Evolutionary conservation across 2,888 invertebrate genomes (phyloP).

Genomic region (Leptopilina drosophilae): DNA sequence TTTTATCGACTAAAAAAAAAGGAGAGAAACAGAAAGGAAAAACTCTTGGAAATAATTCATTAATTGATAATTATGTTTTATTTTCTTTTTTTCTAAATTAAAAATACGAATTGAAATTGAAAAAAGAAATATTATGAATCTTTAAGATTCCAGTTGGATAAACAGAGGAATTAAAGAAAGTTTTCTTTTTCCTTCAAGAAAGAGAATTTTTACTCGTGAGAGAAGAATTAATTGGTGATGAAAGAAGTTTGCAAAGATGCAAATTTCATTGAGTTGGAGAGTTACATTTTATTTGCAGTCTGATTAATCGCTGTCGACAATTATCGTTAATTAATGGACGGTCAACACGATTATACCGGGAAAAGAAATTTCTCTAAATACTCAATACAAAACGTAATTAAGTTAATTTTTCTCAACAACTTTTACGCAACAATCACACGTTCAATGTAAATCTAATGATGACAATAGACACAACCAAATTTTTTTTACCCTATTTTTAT

Average conservation of each 20-base stretch:
- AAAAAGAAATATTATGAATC: background rate
- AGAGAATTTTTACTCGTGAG: background rate
- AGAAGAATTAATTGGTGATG: background rate
- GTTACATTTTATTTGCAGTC: constrained; percentile 26
- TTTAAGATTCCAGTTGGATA: background rate
- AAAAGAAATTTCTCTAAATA: constrained; percentile 32
- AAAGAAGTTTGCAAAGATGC: constrained; percentile 27
- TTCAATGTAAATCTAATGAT: constrained; percentile 8
- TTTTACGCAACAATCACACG: constrained; percentile 24
- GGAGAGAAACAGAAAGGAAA: background rate
- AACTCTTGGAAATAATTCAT: background rate
- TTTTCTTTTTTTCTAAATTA: background rate
- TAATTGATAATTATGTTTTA: background rate
- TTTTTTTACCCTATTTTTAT: constrained; percentile 1
- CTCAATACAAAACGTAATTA: constrained; percentile 21
- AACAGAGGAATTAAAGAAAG: constrained; percentile 9
- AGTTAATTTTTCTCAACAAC: constrained; percentile 16
- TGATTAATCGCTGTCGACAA: constrained; percentile 30
- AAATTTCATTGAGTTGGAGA: constrained; percentile 22
- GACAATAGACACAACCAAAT: constrained; percentile 13
- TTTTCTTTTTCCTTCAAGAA: background rate
- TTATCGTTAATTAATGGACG: constrained; percentile 25
- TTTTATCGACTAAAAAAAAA: background rate
- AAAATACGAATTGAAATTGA: background rate
- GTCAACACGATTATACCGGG: constrained; percentile 14